Evolutionary conservation across 2,888 invertebrate genomes (phyloP), one percentile per base, ranked within the genome.

Genomic region (Glaucopsyche alexis): DNA sequence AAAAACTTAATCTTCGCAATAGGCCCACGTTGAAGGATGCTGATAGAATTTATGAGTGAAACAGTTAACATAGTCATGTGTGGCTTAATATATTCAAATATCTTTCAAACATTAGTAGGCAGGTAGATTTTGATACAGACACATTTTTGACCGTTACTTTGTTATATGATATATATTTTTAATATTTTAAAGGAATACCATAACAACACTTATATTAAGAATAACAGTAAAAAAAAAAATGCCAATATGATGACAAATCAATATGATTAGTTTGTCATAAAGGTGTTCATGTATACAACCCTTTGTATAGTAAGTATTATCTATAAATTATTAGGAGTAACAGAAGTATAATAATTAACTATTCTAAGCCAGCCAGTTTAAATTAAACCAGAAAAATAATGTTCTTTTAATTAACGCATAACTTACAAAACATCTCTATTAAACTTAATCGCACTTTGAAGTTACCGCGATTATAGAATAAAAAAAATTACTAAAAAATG

Each of bases 41-140:
- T 4, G 40, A 42, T 42, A 65, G 40, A 66, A 66, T 66, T 66
- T 42, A 66, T 66, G 66, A 66, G 66, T 9, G 9, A 66, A 66
- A 66, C 66, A 66, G 66, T 66, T 66, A 66, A n/a, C 16, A 40
- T 4, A 40, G 65, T 66, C 42, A 40, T 42, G 14, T 65, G 14
- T 14, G 45, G 29, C 19, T 49, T 49, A 69, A 69, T 29, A 69
- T 47, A 67, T 29, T 69, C 14, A 29, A 7, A 67, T n/a, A 65
- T 8, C 7, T 14, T 65, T 14, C 11, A 13, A 67, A 67, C 16
- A 19, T 67, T 47, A 19, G 42, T 11, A 29, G 55, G 14, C n/a
- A 40, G 38, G 40, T 66, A 16, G 42, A 9, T 38, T 7, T 13
- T 8, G 13, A 47, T 14, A 69, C 47, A 14, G 13, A 19, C 7